phyloP scores from a whole-genome alignment of 2,113 vertebrate genomes.

The Leptobrachium ailaonicum region DNA sequence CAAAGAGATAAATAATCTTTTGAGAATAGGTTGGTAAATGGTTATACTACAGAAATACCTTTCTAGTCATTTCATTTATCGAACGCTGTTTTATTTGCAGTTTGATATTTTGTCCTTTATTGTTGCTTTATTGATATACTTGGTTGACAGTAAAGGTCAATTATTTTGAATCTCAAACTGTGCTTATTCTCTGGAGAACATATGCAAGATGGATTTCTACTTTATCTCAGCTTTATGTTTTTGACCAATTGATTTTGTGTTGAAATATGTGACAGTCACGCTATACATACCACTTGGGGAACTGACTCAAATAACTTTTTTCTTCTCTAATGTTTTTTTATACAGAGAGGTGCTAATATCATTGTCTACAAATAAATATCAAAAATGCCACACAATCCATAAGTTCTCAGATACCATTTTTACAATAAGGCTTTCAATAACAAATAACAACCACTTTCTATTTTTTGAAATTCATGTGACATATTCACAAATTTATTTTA shows the following conservation, averaged over 20 bases:
- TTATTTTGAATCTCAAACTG: conserved; percentile 39
- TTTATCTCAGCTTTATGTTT: conserved; percentile 38
- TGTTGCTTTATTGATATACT: conserved; percentile 40
- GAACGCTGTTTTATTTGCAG: conserved; percentile 19
- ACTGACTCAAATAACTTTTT: not conserved
- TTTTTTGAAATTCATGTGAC: no score
- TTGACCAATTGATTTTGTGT: conserved; percentile 40
- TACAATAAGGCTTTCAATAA: no score
- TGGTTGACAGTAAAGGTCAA: conserved; percentile 47
- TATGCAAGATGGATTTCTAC: conserved; percentile 38
- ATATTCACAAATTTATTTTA: no score
- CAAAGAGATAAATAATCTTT: conserved; percentile 1
- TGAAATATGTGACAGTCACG: conserved; percentile 17
- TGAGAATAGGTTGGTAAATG: conserved; percentile 8
- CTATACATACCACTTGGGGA: not conserved
- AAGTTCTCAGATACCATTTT: no score
- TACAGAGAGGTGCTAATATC: not conserved
- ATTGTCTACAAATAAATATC: not conserved
- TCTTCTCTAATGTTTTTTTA: not conserved
- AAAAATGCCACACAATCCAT: no score
- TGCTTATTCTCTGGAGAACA: conserved; percentile 38
- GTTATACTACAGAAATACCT: conserved; percentile 4
- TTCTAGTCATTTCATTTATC: conserved; percentile 24
- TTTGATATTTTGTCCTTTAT: conserved; percentile 38
- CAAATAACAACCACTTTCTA: no score